Conservation (phyloP, 2,113 vertebrate species). For the Labrus mixtus region DNA sequence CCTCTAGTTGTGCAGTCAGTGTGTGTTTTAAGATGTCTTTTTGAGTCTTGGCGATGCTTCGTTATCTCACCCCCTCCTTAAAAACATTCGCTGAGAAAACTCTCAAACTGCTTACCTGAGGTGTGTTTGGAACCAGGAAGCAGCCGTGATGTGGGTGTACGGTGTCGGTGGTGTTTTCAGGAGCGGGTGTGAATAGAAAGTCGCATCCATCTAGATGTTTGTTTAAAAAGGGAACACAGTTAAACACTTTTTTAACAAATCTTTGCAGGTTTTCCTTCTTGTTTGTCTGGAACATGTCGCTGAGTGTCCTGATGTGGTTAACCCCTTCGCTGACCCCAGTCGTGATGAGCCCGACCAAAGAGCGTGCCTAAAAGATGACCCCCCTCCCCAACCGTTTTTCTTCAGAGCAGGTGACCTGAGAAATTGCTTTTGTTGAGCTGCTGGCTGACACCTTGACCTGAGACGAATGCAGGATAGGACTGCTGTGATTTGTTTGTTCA, state of each 20-base stretch:
- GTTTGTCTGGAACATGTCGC: neutral
- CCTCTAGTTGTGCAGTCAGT: neutral
- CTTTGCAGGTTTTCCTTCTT: neutral
- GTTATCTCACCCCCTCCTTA: neutral
- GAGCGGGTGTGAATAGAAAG: neutral
- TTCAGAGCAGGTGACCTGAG: conserved; percentile 53
- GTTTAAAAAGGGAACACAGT: neutral
- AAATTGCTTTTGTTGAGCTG: conserved; percentile 64
- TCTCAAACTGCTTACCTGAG: neutral
- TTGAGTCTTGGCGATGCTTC: neutral
- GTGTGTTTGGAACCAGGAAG: neutral
- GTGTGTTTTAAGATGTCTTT: too few relatives aligned
- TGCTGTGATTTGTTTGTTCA: neutral
- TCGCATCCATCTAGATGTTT: neutral
- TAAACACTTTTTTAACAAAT: too few relatives aligned
- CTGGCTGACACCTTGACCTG: conserved; percentile 32
- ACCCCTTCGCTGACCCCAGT: conserved; percentile 48
- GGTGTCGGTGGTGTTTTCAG: neutral
- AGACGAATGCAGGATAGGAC: conserved; percentile 27
- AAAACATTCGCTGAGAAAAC: neutral
- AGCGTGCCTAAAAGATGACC: too few relatives aligned
- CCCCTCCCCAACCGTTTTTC: neutral
- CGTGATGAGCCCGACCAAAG: conserved; percentile 24
- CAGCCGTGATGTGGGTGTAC: neutral
- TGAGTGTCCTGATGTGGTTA: conserved; percentile 21